phyloP scores from a whole-genome alignment of 64 coral and sea anemone genomes.

The Astreopora myriophthalma region DNA sequence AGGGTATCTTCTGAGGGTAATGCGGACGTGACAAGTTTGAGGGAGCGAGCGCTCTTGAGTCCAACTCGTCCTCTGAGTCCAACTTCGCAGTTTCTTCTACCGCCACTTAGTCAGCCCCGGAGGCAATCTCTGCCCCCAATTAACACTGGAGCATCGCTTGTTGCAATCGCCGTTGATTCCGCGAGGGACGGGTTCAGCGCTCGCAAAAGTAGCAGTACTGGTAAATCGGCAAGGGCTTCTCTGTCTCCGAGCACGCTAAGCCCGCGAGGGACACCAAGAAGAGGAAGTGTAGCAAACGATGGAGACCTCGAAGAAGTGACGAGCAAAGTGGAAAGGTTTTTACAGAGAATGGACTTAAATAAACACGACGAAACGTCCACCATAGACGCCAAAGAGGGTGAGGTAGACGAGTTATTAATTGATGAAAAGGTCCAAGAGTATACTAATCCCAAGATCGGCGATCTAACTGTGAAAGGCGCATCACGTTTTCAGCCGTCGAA shows the following conservation, averaged over 20 bases:
- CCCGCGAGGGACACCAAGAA: conserved; percentile 51
- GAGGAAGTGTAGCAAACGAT: conserved; percentile 65
- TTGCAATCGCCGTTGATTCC: conserved; percentile 20
- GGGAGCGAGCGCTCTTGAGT: neutral
- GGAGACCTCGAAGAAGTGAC: conserved; percentile 64
- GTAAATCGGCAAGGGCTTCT: conserved; percentile 7
- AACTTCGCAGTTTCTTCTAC: conserved; percentile 46
- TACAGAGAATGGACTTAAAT: conserved; percentile 76
- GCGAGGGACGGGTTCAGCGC: neutral
- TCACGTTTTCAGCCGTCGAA: conserved; percentile 35
- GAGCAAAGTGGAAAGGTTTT: conserved; percentile 83
- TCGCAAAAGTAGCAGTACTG: conserved; percentile 13
- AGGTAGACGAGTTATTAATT: neutral
- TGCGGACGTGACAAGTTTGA: neutral
- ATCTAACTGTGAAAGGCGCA: conserved; percentile 7
- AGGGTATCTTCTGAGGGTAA: conserved; percentile 64
- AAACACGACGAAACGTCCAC: conserved; percentile 21
- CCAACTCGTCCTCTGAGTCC: conserved; percentile 36
- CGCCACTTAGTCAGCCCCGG: conserved; percentile 82
- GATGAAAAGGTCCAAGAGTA: neutral
- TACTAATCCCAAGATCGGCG: neutral
- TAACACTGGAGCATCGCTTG: conserved; percentile 56
- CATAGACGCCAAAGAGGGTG: neutral
- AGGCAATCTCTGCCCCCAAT: conserved; percentile 87
- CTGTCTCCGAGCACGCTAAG: conserved; percentile 18